phyloP scores from a whole-genome alignment of 2,888 invertebrate genomes.

The Elegia similella region DNA sequence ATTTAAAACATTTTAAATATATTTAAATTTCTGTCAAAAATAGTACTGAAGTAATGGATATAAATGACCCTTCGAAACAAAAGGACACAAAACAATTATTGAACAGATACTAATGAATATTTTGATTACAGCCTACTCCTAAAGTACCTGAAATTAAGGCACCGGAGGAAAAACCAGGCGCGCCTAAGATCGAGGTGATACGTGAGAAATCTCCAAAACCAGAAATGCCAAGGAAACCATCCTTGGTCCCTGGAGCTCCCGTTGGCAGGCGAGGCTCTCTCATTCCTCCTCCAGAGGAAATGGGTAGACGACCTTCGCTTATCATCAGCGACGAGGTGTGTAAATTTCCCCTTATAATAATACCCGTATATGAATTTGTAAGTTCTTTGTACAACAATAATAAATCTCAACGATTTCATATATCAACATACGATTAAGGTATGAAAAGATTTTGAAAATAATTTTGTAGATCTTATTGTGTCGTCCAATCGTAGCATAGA shows the following conservation, averaged over 20 bases:
- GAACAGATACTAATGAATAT: slow-evolving; percentile 13
- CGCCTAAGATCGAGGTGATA: slow-evolving; percentile 94
- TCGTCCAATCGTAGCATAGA: slow-evolving; percentile 43
- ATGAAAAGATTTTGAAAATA: slow-evolving; percentile 37
- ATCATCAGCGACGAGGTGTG: slow-evolving; percentile 97
- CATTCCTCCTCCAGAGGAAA: slow-evolving; percentile 93
- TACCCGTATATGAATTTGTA: slow-evolving; percentile 10
- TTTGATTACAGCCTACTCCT: slow-evolving; percentile 47
- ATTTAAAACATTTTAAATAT: too few species aligned
- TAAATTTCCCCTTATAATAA: slow-evolving; percentile 33
- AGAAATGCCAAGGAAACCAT: slow-evolving; percentile 86
- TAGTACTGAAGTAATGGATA: too few species aligned
- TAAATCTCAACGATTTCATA: slow-evolving; percentile 37
- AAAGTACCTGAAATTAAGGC: slow-evolving; percentile 87
- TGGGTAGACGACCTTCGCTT: slow-evolving; percentile 92
- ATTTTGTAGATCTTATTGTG: slow-evolving; percentile 50
- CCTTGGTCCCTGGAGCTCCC: slow-evolving; percentile 83
- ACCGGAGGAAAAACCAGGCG: slow-evolving; percentile 79
- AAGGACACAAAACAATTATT: too few species aligned
- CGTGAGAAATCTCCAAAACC: slow-evolving; percentile 87
- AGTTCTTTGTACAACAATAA: slow-evolving; percentile 27
- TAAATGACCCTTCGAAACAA: too few species aligned
- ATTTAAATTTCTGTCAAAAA: too few species aligned
- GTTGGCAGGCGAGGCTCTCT: slow-evolving; percentile 88
- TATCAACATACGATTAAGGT: slow-evolving; percentile 55